Evolutionary conservation across 2,797 vertebrate genomes (phyloP), one percentile per base, ranked within the genome.

Genomic region (Fringilla coelebs): DNA sequence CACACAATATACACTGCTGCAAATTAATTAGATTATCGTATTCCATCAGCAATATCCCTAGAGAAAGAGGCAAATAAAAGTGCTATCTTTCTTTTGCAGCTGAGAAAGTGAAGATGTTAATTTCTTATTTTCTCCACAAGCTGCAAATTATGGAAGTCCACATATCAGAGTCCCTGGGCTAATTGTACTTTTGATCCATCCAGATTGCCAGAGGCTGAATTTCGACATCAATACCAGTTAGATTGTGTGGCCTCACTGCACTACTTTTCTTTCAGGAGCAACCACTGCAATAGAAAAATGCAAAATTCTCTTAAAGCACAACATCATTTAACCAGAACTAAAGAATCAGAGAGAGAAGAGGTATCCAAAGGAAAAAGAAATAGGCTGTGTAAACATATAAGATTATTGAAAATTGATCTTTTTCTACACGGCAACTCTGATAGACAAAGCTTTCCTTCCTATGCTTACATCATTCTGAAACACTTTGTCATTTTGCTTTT

Each of bases 121-220:
- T 79, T 81, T 89, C 43, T 78, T 20, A n/a, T 90, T 89, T 93
- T 90, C 66, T 93, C 31, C 34, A 79, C 28, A 58, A 93, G 46
- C 60, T 85, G 40, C 43, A 85, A 85, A 79, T 93, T 87, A 63
- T 77, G n/a, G 43, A 41, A 78, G 58, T 62, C 46, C n/a, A 40
- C 81, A 67, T 83, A 88, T 85, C 25, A 38, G 48, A 76, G 73
- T 93, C 62, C 57, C 76, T 88, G 18, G 61, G 34, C 58, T 94
- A 91, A 88, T 90, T 86, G 65, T 81, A 67, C 62, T 91, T 94
- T 84, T 93, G 71, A 90, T 95, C 52, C 32, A 54, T 75, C 85
- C 46, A 86, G 41, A 67, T 88, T 85, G 75, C 85, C 85, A 82
- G 32, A 54, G 66, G 70, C 34, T 83, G 7, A 61, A 61, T 71